phyloP scores from a whole-genome alignment of 2,113 vertebrate species.

The Bos indicus region DNA sequence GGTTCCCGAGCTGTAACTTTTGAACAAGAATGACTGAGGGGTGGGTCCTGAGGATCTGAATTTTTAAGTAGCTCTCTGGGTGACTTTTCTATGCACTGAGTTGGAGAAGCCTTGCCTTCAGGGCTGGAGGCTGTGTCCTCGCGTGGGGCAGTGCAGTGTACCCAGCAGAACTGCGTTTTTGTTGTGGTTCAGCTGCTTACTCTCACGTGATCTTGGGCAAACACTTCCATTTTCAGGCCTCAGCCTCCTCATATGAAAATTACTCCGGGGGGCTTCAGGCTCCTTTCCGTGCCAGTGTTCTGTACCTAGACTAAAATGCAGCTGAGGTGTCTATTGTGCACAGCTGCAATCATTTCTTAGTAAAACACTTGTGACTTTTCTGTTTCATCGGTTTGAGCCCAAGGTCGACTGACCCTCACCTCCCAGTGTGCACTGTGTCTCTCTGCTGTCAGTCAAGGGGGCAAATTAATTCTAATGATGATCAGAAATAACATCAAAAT shows the following conservation, averaged over 20 bases:
- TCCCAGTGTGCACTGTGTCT: neutral
- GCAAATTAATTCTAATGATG: neutral
- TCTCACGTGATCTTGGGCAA: neutral
- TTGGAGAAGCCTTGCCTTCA: neutral
- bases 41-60: neutral
- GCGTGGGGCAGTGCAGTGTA: too few species aligned
- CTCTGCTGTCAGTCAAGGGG: neutral
- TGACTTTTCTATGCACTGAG: neutral
- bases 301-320: neutral
- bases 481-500: conserved; percentile 3
- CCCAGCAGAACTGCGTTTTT: neutral
- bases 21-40: neutral
- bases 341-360: neutral
- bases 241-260: neutral
- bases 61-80: neutral
- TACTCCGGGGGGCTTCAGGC: neutral
- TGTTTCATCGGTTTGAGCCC: neutral
- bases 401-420: neutral
- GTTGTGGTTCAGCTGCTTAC: neutral
- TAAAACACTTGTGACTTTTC: neutral
- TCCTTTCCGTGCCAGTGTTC: neutral
- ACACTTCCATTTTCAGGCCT: neutral
- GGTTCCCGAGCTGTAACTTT: neutral
- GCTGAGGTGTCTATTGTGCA: neutral
- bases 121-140: neutral